Conservation (phyloP, 1,140 invertebrate genomes). For the Bombus fervidus region DNA sequence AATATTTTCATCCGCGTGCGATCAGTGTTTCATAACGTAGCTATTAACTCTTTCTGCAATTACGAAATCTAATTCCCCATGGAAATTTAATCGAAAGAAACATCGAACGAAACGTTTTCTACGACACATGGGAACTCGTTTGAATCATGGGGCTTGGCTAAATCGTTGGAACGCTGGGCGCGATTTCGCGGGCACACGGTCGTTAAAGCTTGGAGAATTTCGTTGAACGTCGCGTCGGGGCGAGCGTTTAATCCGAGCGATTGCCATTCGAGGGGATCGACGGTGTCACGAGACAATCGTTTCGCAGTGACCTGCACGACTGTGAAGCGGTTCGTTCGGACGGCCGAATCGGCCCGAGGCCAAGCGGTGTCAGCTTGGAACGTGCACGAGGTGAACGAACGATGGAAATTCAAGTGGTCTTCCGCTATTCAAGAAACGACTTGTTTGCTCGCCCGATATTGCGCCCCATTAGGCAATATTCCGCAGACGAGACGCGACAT, state of each 20-base stretch:
- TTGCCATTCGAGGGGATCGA: slow-evolving; percentile 7
- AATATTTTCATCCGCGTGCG: background rate
- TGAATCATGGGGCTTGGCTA: background rate
- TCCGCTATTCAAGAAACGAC: slow-evolving; percentile 31
- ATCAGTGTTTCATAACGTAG: background rate
- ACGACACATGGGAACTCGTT: background rate
- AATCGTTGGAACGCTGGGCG: slow-evolving; percentile 4
- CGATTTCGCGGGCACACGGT: slow-evolving; percentile 3
- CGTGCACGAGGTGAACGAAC: slow-evolving; percentile 58
- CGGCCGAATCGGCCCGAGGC: slow-evolving; percentile 10
- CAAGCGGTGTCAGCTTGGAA: slow-evolving; percentile 40
- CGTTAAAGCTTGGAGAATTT: slow-evolving; percentile 8
- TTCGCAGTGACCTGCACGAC: background rate
- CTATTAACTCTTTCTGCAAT: background rate
- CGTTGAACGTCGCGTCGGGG: background rate
- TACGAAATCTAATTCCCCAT: background rate
- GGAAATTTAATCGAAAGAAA: background rate
- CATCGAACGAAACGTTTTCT: background rate
- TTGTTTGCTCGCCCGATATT: slow-evolving; percentile 11
- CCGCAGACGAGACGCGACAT: background rate
- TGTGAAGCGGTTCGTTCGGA: background rate
- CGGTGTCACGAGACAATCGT: slow-evolving; percentile 20
- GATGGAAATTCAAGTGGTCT: slow-evolving; percentile 48
- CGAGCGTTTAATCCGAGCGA: slow-evolving; percentile 12
- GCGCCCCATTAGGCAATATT: background rate